Conservation (phyloP, 2,797 vertebrate genomes). For the Tamandua tetradactyla region DNA sequence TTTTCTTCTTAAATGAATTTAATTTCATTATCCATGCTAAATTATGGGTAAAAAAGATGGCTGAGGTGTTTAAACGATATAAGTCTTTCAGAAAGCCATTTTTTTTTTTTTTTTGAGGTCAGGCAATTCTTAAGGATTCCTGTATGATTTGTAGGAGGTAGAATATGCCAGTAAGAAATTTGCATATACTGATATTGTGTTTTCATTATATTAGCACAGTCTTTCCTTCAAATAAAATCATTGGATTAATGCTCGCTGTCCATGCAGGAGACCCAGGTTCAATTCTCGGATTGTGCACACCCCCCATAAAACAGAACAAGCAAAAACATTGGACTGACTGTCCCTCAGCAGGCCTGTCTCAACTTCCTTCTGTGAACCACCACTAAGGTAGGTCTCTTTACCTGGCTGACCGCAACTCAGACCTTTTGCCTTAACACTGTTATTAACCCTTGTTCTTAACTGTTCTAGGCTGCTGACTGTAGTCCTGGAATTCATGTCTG, state of each 20-base stretch:
- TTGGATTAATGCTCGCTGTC: no score
- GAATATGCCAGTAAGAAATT: not conserved
- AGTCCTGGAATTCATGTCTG: not conserved
- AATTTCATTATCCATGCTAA: constrained; percentile 53
- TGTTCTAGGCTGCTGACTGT: not conserved
- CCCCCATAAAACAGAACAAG: no score
- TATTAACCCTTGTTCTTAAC: not conserved
- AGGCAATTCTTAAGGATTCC: not conserved
- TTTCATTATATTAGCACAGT: not conserved
- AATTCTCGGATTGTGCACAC: no score
- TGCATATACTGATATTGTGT: not conserved
- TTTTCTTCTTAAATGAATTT: constrained; percentile 67
- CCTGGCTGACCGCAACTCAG: no score
- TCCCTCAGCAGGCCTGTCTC: not conserved
- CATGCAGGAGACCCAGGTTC: no score
- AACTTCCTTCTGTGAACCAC: not conserved
- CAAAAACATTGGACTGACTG: not conserved
- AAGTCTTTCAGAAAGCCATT: not conserved
- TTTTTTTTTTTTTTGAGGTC: not conserved
- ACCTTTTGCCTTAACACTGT: not conserved
- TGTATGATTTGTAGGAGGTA: not conserved
- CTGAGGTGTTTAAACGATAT: not conserved
- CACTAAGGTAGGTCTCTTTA: not conserved
- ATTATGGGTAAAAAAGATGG: not conserved
- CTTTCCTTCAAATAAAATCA: not conserved